Evolutionary conservation across 23 tunicate genomes (phyloP), one percentile per base, ranked within the genome.

Genomic region (Trididemnum clinides): DNA sequence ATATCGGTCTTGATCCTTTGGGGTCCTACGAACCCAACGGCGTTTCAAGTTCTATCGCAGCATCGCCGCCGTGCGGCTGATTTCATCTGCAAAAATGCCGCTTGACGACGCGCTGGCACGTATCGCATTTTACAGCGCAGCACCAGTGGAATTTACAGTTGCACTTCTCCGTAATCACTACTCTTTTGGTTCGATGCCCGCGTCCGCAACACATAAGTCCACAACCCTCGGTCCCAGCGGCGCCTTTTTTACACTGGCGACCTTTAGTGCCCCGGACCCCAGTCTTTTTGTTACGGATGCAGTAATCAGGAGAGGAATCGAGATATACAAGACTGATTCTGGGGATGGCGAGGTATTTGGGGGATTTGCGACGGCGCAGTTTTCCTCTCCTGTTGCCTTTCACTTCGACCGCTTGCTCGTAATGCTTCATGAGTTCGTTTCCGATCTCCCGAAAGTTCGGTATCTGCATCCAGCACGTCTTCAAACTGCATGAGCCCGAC

Each of bases 221-320:
- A 49, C 99, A 95, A 19, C 99, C 88, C 28, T 95, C 92, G 23
- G 86, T 77, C 1, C 99, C 99, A n/a, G 49, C 18, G 30, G 96
- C 87, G 29, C 78, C 80, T 28, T 34, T 57, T 29, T 90, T 34
- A 57, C 99, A 95, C 44, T 90, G 86, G 10, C 99, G 83, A 2
- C 95, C 99, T 33, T 71, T 83, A 0, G 99, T 95, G 70, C 99
- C 99, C 27, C 51, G 51, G 26, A 90, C 87, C 10, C 95, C 89
- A 35, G 82, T 95, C 39, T 85, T 71, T 0, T 54, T 37, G 64
- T 90, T 87, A 37, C 51, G 57, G 37, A 31, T 36, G 77, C 99
- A 95, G 78, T 90, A 95, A 71, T 95, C 96, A 26, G 99, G 96
- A 29, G 97, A 90, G 34, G 95, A 83, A n/a, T 95, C 96, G 33